Base-by-base conservation (phyloP, 2,113 vertebrate species). In the Phodopus roborovskii region DNA sequence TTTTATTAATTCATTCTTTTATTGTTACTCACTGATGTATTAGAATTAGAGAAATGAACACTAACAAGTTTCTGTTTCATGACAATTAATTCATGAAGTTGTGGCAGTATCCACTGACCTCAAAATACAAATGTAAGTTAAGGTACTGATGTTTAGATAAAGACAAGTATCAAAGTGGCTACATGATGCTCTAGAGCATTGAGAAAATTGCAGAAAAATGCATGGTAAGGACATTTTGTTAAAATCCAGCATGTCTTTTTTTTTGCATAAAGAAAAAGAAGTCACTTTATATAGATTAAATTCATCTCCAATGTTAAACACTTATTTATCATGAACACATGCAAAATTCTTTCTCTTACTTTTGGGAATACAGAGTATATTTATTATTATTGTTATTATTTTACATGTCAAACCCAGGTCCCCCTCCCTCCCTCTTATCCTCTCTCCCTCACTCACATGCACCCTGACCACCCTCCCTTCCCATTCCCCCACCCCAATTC, bases 51-150 rank as follows among this genome's bases (percentile, higher is more conserved):
- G 56, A 62, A 17, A 48, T 90, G 19, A 66, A 90, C 82, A 26
- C n/a, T 26, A 50, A 1, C 75, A 45, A 53, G 22, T n/a, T 87
- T 87, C 58, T 90, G 5, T 75, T 86, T 64, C 33, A 36, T 78
- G 28, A 36, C 28, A 82, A 85, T 1, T 4, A 58, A 42, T 83
- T 82, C 19, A 83, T 83, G 77, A 90, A 77, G 17, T 26, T 90
- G 36, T 66, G 50, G 7, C 24, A 84, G 3, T 71, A 75, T 71
- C 20, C 1, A 56, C 45, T 90, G 15, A n/a, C 58, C 92, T 92
- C 30, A 84, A 92, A 92, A 81, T 88, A 81, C 88, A 88, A 79
- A 79, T 78, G 13, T 74, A 92, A 53, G 8, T 13, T 22, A 91
- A 93, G 20, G n/a, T 3, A 79, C 3, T 79, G 17, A 33, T 82